These are phyloP conservation scores for Cyanoderma ruficeps DNA, from an alignment of 2,113 vertebrate genomes.

Conservation along the genomic window DNA sequence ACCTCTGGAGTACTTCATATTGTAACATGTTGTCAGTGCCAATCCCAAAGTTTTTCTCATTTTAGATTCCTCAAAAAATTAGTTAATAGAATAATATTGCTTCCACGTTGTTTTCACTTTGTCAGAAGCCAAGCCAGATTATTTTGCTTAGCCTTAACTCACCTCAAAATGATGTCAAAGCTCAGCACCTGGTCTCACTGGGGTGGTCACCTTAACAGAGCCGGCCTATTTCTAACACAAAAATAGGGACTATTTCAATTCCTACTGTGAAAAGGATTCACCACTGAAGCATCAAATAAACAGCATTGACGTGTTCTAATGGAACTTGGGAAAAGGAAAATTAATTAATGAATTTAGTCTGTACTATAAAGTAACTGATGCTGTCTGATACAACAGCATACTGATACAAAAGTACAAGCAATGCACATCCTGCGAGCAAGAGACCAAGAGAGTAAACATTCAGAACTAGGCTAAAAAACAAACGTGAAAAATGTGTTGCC, in stretches of 20 bases:
- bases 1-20: neutral
- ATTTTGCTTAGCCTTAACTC: neutral
- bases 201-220: neutral
- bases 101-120: neutral
- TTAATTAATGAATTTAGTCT: neutral
- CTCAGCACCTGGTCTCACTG: neutral
- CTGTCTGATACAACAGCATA: neutral
- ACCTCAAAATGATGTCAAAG: neutral
- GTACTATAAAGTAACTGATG: neutral
- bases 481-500: neutral
- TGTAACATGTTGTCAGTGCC: neutral
- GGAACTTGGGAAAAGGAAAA: neutral
- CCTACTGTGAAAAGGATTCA: neutral
- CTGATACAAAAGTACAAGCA: neutral
- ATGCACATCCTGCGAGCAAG: neutral
- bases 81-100: neutral
- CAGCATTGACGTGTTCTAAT: neutral
- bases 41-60: neutral
- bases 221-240: neutral
- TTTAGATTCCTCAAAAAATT: neutral
- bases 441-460: neutral
- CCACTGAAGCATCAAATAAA: neutral
- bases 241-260: neutral
- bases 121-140: neutral
- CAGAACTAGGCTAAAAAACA: neutral